These are phyloP conservation scores for Leptoteleia sp. DNA, from an alignment of 1,140 invertebrate species.

Conservation along the genomic window DNA sequence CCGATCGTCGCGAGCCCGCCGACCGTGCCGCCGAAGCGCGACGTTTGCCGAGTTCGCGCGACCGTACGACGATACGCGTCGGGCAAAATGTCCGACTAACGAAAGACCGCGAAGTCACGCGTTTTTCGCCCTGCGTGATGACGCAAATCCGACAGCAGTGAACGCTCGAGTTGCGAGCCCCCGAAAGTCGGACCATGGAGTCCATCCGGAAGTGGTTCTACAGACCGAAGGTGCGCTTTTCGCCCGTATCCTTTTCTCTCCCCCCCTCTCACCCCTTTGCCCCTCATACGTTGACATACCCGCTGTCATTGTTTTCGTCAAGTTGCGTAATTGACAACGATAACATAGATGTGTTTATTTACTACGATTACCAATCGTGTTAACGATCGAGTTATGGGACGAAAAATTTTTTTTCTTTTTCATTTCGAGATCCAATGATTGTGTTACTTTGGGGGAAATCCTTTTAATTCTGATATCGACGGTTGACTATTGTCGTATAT, in stretches of 20 bases:
- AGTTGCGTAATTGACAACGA: conserved; percentile 33
- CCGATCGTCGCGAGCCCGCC: conserved; percentile 1
- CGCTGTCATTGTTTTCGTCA: conserved; percentile 26
- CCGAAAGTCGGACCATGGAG: conserved; percentile 84
- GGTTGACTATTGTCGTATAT: too few species aligned
- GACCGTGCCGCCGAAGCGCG: too few species aligned
- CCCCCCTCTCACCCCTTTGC: too few species aligned
- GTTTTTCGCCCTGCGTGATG: conserved; percentile 62
- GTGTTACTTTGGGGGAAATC: too few species aligned
- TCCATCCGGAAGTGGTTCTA: conserved; percentile 95
- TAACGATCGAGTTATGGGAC: conserved; percentile 23
- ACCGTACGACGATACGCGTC: conserved; percentile 24
- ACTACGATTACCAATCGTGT: not conserved
- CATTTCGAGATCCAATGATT: too few species aligned
- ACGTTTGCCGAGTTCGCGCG: not conserved
- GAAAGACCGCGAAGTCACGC: conserved; percentile 49
- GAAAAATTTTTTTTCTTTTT: too few species aligned
- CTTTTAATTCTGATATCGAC: too few species aligned
- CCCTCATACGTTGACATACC: not conserved
- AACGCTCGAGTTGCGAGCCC: conserved; percentile 58
- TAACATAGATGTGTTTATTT: conserved; percentile 28
- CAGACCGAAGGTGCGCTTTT: conserved; percentile 90
- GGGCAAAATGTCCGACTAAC: conserved; percentile 57
- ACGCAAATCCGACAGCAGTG: conserved; percentile 60
- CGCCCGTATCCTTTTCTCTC: too few species aligned